A percentile compares a stretch with the other conserved stretches of the same genome.
These are phyloP conservation scores for Cranoglanis bouderius DNA, from an alignment of 2,113 vertebrate genomes.

Conservation along the genomic window DNA sequence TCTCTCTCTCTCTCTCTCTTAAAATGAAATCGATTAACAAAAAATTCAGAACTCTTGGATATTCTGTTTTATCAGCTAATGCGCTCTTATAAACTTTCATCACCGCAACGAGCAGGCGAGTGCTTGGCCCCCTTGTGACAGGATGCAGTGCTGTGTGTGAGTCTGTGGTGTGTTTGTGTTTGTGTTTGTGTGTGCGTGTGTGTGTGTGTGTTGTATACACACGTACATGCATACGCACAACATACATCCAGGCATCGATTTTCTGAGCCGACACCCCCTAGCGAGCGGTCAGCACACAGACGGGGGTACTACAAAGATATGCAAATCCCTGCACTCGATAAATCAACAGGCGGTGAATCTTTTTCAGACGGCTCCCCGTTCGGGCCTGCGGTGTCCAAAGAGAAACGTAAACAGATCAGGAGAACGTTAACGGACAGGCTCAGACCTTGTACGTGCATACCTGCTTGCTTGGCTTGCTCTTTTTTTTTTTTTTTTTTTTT, in stretches of 20 bases:
- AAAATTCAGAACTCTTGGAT: conserved; percentile 75
- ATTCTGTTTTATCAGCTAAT: conserved; percentile 77
- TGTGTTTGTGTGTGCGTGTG: conserved; percentile 57
- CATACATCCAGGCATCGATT: conserved; percentile 75
- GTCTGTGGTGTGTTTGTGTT: conserved; percentile 55
- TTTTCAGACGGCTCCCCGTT: conserved; percentile 73
- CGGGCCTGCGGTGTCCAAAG: conserved; percentile 69
- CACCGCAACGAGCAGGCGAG: neutral
- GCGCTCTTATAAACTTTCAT: conserved; percentile 75
- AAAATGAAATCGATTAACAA: conserved; percentile 76
- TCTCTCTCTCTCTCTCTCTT: neutral
- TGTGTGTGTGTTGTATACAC: conserved; percentile 65
- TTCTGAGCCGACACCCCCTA: conserved; percentile 76
- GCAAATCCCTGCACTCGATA: conserved; percentile 76
- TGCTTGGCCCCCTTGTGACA: neutral
- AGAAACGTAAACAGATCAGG: conserved; percentile 77
- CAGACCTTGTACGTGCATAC: conserved; percentile 54
- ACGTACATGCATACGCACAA: conserved; percentile 63
- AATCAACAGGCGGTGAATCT: conserved; percentile 74
- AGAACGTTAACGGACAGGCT: conserved; percentile 74
- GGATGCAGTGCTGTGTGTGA: conserved; percentile 15
- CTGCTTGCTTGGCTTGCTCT: conserved; percentile 28
- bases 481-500: neutral
- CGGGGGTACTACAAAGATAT: conserved; percentile 81
- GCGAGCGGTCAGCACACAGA: conserved; percentile 73